phyloP scores from a whole-genome alignment of 2,888 invertebrate genomes.

The Gisinianus flammeolus region DNA sequence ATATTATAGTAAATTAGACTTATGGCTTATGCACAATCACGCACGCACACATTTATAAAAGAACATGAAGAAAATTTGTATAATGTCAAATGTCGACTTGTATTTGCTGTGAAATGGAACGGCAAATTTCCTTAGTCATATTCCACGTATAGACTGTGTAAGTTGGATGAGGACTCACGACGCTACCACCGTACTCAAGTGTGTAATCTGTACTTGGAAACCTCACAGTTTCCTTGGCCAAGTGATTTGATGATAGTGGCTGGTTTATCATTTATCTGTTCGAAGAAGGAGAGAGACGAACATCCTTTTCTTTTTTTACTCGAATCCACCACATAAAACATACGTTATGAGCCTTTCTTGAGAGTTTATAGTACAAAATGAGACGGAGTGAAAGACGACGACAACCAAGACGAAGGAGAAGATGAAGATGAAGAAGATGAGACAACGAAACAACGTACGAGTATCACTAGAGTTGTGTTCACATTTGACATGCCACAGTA shows the following conservation, averaged over 20 bases:
- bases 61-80: not conserved
- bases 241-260: no score
- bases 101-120: conserved; percentile 17
- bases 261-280: not conserved
- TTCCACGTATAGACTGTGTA: not conserved
- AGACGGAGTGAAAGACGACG: not conserved
- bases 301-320: not conserved
- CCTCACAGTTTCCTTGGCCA: no score
- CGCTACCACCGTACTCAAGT: not conserved
- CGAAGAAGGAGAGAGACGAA: not conserved
- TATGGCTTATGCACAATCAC: no score
- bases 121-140: not conserved
- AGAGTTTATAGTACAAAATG: not conserved
- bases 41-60: no score
- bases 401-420: not conserved
- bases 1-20: no score
- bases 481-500: not conserved
- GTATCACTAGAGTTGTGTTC: not conserved
- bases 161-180: not conserved
- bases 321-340: not conserved
- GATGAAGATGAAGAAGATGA: not conserved
- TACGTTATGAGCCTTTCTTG: not conserved
- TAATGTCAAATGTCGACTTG: not conserved
- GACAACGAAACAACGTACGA: not conserved
- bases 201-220: not conserved